Evolutionary conservation across 2,797 vertebrate species (phyloP), one percentile per base, ranked within the genome.

Genomic region (Eremophila alpestris): DNA sequence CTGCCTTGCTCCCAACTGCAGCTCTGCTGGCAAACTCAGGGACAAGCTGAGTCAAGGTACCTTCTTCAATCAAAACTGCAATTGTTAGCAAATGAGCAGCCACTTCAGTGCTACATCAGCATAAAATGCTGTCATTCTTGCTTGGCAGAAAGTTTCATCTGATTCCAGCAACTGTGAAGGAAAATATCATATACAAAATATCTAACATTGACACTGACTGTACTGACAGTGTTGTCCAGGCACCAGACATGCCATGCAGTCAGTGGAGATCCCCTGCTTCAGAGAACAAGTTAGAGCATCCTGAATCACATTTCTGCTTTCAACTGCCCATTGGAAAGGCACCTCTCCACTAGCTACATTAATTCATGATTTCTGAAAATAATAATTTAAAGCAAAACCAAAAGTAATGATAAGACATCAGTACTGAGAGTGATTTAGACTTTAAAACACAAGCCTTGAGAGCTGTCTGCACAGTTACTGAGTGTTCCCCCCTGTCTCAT

Each of bases 191-290:
- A 38, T 38, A 38, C 38, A 38, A 38, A 38, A 38, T 38, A 10
- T 36, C 16, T 36, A 13, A 41, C 4, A 40, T 13, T 58, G 73
- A 23, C 34, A 59, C 13, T 13, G 12, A 46, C 10, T 46, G 30
- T 21, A 34, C 3, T 20, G 24, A 26, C 22, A 56, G 41, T 5
- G 15, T 2, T 32, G 22, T 2, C 2, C 0, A 82, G 32, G 30
- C 45, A 59, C 4, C 3, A 16, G 45, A 36, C 5, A 2, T 5
- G 40, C 10, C 8, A 1, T 5, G 45, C 9, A 67, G 32, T 20
- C 48, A 51, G 22, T 26, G 41, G 24, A 51, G 27, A 73, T 10
- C 29, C 2, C 14, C 19, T 48, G 8, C 45, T 73, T 43, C 60
- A 62, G 48, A 76, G 21, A 32, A n/a, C 21, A n/a, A 19, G 21